Evolutionary conservation across 1,140 invertebrate species (phyloP).

Genomic region (Drosophila pachea): DNA sequence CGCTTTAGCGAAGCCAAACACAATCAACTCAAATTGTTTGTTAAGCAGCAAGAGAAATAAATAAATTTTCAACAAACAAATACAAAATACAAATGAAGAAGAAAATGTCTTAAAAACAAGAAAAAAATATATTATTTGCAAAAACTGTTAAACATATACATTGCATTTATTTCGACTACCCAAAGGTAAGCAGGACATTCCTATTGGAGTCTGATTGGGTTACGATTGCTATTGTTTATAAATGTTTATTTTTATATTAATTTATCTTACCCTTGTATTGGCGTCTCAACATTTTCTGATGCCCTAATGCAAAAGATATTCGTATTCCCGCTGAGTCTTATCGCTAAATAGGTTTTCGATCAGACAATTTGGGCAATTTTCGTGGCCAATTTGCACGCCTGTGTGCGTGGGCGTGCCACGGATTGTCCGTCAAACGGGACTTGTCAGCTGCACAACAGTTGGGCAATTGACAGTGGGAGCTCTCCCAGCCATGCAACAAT

Average conservation of each 20-base stretch:
- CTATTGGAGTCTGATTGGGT: too few species aligned
- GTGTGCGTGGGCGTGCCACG: conserved; percentile 37
- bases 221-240: neutral
- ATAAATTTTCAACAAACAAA: neutral
- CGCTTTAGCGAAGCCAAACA: conserved; percentile 29
- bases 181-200: conserved; percentile 2
- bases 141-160: neutral
- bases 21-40: conserved; percentile 56
- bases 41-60: conserved; percentile 30
- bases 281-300: too few species aligned
- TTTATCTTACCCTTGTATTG: neutral
- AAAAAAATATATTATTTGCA: too few species aligned
- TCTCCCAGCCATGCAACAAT: conserved; percentile 56
- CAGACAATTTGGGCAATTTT: conserved; percentile 30
- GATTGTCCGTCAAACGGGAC: conserved; percentile 49
- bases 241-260: neutral
- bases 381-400: conserved; percentile 13
- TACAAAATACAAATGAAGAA: neutral
- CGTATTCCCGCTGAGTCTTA: conserved; percentile 5
- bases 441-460: conserved; percentile 66
- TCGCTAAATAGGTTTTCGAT: conserved; percentile 42
- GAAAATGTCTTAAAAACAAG: neutral
- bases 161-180: conserved; percentile 17
- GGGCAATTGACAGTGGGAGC: conserved; percentile 26
- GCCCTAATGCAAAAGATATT: too few species aligned